Base-by-base conservation (phyloP, 2,113 vertebrate species). In the Neotragus pygmaeus region DNA sequence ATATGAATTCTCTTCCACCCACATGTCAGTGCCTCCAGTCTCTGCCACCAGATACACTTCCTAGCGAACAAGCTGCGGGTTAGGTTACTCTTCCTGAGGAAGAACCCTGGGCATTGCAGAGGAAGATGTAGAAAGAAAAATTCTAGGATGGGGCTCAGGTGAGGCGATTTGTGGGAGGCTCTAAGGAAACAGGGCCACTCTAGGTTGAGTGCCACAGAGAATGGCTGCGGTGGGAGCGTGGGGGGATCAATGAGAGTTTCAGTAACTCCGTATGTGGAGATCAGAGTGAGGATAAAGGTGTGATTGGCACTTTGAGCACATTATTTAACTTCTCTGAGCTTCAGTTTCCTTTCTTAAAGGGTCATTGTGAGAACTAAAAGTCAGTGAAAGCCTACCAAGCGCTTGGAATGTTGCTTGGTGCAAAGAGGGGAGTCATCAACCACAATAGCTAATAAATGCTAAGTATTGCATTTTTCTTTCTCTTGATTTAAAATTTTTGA, bases 151-250 rank as follows among this genome's bases (percentile, higher is more conserved):
- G 3, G 11, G 17, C 47, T 53, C 21, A n/a, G 33, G 43, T 16
- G 2, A 47, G 45, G 45, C 2, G 4, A 33, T 30, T 9, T 33
- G 75, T 28, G 43, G 75, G 45, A 49, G 75, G 16, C 75, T 49
- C 4, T 49, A 47, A 49, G 45, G 75, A 78, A 17, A 49, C 8
- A 9, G 45, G 28, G 28, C 28, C 27, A 30, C 28, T 47, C 75
- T 17, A 78, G 45, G 28, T 14, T 12, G 10, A 33, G 64, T 21
- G 33, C 33, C 1, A 8, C 64, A 19, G 39, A 77, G 66, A 25
- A 33, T 10, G 36, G 11, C 6, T 13, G 60, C 13, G 0, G 28
- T 62, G 19, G 33, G 62, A 33, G 8, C 2, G 1, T 1, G 15
- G 15, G 30, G 33, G 28, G 7, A 2, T 43, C 27, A 7, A 0